Conservation (phyloP, 2,888 invertebrate genomes). For the Parnassius mnemosyne region DNA sequence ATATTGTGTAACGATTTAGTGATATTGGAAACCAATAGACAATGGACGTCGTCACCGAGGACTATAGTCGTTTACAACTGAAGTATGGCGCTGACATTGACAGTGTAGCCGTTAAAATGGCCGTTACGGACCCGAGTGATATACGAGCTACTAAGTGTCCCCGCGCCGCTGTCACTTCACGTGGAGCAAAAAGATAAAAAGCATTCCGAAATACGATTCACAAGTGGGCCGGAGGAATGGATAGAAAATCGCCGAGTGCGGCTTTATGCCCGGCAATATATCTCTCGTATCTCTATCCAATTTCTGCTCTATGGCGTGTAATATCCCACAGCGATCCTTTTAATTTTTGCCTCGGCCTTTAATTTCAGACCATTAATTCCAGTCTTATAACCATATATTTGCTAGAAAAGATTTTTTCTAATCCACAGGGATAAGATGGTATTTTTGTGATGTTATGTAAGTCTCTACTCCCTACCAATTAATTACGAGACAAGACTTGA, state of each 20-base stretch:
- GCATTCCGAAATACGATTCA: slow-evolving; percentile 77
- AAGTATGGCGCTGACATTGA: slow-evolving; percentile 73
- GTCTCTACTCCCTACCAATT: no score
- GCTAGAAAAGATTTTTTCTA: slow-evolving; percentile 27
- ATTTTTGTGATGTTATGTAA: slow-evolving; percentile 18
- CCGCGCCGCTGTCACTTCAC: slow-evolving; percentile 75
- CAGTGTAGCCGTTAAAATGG: slow-evolving; percentile 71
- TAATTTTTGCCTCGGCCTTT: slow-evolving; percentile 60
- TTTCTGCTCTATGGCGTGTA: slow-evolving; percentile 77
- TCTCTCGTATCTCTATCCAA: slow-evolving; percentile 76
- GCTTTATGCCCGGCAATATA: slow-evolving; percentile 75
- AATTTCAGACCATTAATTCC: slow-evolving; percentile 63
- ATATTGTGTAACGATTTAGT: not conserved
- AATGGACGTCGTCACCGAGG: slow-evolving; percentile 37
- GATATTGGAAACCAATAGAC: slow-evolving; percentile 31
- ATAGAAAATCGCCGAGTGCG: slow-evolving; percentile 73
- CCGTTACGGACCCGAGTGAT: slow-evolving; percentile 73
- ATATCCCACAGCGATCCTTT: slow-evolving; percentile 67
- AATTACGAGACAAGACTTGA: no score
- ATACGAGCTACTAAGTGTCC: slow-evolving; percentile 78
- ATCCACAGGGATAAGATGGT: slow-evolving; percentile 20
- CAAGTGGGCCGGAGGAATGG: slow-evolving; percentile 78
- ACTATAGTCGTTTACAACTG: slow-evolving; percentile 48
- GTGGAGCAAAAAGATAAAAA: slow-evolving; percentile 77
- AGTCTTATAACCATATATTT: slow-evolving; percentile 43